Evolutionary conservation across 2,888 invertebrate species (phyloP), one percentile per base, ranked within the genome.

Genomic region (Microctonus aethiopoides): DNA sequence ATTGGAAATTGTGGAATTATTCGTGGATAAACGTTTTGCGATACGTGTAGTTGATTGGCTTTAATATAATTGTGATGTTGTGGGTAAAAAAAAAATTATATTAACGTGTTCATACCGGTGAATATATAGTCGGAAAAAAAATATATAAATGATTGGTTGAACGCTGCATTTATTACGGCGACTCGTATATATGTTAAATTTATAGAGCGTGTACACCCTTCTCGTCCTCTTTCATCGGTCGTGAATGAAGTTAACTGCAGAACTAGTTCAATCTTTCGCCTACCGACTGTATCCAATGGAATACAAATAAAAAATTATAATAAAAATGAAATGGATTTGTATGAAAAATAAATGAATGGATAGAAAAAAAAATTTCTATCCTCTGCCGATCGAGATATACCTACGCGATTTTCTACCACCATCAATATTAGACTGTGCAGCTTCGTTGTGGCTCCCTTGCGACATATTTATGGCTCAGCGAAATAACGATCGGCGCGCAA

Each of bases 401-500:
- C 76, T 76, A 76, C 76, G 76, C 76, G 70, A 67, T 64, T 34
- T 57, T 34, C n/a, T n/a, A n/a, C n/a, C n/a, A 51, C 68, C 64
- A 54, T 54, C n/a, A 60, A 65, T n/a, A 29, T 3, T 70, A 70
- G 60, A 70, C 57, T 41, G 57, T 57, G 11, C 66, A 20, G 46
- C 6, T n/a, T 46, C 16, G 16, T 46, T 46, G 57, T 68, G 57
- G 63, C 56, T 54, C 41, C 16, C 46, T 41, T 61, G 67, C 72
- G 71, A 77, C 72, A 71, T 77, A 77, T 77, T 76, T 77, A 77
- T 74, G 74, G 71, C 73, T 74, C 72, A 54, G 73, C 69, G 71
- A 74, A 76, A 76, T 78, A 79, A 78, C 74, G 78, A 79, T 77
- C 77, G 73, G 67, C 56, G 73, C 68, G 51, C 70, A 74, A 71